Evolutionary conservation across 2,888 invertebrate genomes (phyloP).

Genomic region (Chloroclysta siterata): DNA sequence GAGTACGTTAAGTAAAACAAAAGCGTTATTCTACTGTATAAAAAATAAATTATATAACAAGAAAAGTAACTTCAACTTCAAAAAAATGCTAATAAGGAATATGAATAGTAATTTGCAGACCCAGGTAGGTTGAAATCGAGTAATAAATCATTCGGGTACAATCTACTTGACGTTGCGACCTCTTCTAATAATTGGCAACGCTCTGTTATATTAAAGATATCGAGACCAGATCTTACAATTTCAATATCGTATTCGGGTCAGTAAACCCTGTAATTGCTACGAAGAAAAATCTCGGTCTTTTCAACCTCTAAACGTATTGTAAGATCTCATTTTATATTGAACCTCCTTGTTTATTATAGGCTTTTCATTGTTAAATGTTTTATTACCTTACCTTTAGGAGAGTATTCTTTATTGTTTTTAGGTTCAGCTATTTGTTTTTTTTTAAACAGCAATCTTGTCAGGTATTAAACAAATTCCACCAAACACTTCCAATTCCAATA

Average conservation of each 20-base stretch:
- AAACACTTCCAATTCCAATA: too few relatives aligned
- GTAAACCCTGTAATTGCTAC: neutral
- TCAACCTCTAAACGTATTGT: neutral
- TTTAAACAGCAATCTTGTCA: too few relatives aligned
- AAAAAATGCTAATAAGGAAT: neutral
- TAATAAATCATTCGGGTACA: slow-evolving; percentile 1
- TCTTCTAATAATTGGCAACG: slow-evolving; percentile 3
- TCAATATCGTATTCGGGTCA: slow-evolving; percentile 8
- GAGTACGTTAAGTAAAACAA: too few relatives aligned
- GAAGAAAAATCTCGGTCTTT: neutral
- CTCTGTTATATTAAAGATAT: neutral
- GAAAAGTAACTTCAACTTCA: neutral
- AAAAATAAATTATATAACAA: too few relatives aligned
- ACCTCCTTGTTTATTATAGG: neutral
- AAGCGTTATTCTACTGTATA: too few relatives aligned
- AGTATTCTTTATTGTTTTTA: too few relatives aligned
- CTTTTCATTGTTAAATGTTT: neutral
- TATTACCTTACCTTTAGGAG: too few relatives aligned
- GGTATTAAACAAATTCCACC: too few relatives aligned
- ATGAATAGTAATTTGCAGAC: neutral
- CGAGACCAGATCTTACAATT: slow-evolving; percentile 1
- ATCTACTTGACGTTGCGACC: neutral
- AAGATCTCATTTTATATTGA: neutral
- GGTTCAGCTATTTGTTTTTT: too few relatives aligned
- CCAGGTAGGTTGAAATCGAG: neutral